These are phyloP conservation scores for Menura novaehollandiae DNA, from an alignment of 2,113 vertebrate genomes.

Conservation along the genomic window DNA sequence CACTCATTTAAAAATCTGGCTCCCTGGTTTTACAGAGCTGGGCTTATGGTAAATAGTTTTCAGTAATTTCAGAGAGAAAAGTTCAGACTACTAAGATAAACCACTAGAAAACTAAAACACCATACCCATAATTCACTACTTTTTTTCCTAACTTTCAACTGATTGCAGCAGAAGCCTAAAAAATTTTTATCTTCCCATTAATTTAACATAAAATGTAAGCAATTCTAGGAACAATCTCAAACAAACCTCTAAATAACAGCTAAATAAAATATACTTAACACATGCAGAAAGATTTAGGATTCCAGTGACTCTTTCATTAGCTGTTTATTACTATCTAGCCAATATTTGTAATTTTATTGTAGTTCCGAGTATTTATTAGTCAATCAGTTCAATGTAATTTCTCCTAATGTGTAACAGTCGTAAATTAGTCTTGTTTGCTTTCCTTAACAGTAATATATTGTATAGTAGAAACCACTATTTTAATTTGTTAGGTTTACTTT, in stretches of 20 bases:
- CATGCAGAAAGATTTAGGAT: neutral
- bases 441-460: neutral
- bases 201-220: neutral
- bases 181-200: neutral
- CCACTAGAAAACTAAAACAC: neutral
- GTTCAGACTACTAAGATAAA: neutral
- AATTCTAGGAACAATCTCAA: neutral
- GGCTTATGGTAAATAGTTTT: neutral
- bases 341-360: conserved; percentile 4
- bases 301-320: conserved; percentile 38
- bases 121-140: neutral
- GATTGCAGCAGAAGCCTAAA: neutral
- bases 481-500: neutral
- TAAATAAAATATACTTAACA: conserved; percentile 14
- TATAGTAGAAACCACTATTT: neutral
- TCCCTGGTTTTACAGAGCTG: neutral
- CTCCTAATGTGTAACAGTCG: neutral
- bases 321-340: neutral
- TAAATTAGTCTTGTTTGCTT: neutral
- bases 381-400: neutral
- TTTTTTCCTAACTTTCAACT: neutral
- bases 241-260: neutral
- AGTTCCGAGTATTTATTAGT: neutral
- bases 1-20: neutral
- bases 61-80: neutral